phyloP scores from a whole-genome alignment of 1,140 invertebrate genomes.

The Apolygus lucorum region DNA sequence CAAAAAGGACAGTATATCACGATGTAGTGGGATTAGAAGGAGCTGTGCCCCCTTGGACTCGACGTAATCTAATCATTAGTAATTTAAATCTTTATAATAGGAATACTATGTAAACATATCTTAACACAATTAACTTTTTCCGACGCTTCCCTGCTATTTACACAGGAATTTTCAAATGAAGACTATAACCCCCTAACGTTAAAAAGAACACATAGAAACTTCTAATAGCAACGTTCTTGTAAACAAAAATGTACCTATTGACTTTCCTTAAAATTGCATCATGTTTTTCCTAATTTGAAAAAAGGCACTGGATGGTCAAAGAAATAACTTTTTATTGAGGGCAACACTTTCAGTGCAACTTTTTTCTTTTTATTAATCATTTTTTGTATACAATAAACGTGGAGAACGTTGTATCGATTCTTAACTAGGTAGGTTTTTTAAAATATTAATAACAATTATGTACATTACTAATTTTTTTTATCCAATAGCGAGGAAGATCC shows the following conservation, averaged over 20 bases:
- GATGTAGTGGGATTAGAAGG: not conserved
- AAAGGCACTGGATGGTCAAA: conserved; percentile 6
- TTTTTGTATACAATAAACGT: not conserved
- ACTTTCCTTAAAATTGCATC: not conserved
- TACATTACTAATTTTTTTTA: conserved; percentile 3
- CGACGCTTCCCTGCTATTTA: too few relatives aligned
- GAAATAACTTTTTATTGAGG: not conserved
- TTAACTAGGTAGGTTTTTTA: not conserved
- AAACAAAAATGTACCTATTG: not conserved
- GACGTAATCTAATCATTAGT: not conserved
- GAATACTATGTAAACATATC: not conserved
- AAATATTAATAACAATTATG: conserved; percentile 14
- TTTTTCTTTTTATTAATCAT: not conserved
- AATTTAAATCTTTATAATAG: not conserved
- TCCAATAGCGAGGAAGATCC: not conserved
- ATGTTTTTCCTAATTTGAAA: not conserved
- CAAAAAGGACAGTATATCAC: conserved; percentile 7
- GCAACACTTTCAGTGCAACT: not conserved
- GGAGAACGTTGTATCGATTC: not conserved
- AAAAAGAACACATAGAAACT: not conserved
- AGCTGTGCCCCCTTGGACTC: not conserved
- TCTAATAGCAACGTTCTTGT: not conserved
- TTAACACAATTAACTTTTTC: not conserved
- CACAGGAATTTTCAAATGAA: not conserved
- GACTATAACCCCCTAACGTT: not conserved